A percentile compares a stretch with the other conserved stretches of the same genome.
Conservation (phyloP, 2,113 vertebrate species). For the Acanthochromis polyacanthus region DNA sequence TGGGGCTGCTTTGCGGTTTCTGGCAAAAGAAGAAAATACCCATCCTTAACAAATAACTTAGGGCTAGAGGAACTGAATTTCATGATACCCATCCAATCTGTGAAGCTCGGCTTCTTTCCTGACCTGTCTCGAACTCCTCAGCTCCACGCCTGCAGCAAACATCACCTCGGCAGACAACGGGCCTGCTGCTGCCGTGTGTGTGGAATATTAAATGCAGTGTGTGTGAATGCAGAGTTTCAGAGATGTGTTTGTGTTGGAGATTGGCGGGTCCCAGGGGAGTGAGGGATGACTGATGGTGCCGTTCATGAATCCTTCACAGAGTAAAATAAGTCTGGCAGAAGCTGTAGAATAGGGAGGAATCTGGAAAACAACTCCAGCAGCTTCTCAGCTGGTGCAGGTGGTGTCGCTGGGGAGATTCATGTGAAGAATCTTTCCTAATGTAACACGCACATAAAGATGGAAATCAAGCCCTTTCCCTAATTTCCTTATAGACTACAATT, state of each 20-base stretch:
- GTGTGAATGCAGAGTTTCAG: slow-evolving; percentile 41
- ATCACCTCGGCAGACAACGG: slow-evolving; percentile 31
- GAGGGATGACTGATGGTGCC: slow-evolving; percentile 3
- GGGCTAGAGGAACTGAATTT: slow-evolving; percentile 11
- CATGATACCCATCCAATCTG: slow-evolving; percentile 9
- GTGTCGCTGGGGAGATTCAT: not conserved
- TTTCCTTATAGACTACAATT: not conserved
- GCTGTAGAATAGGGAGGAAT: not conserved
- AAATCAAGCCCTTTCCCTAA: not conserved
- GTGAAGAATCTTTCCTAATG: not conserved
- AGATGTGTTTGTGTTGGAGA: slow-evolving; percentile 43
- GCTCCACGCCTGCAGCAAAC: slow-evolving; percentile 44
- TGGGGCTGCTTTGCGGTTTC: not conserved
- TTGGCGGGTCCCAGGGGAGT: slow-evolving; percentile 15
- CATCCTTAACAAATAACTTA: not conserved
- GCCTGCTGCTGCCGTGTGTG: slow-evolving; percentile 35
- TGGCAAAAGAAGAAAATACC: not conserved
- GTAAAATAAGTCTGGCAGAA: slow-evolving; percentile 24
- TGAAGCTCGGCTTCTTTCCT: slow-evolving; percentile 16
- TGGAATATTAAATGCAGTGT: slow-evolving; percentile 54
- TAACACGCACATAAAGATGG: not conserved
- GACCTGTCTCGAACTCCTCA: slow-evolving; percentile 24
- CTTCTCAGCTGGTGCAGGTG: not conserved
- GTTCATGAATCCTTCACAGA: slow-evolving; percentile 14
- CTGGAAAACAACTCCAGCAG: not conserved